phyloP scores from a whole-genome alignment of 1,140 invertebrate genomes.

The Chironomus tepperi region DNA sequence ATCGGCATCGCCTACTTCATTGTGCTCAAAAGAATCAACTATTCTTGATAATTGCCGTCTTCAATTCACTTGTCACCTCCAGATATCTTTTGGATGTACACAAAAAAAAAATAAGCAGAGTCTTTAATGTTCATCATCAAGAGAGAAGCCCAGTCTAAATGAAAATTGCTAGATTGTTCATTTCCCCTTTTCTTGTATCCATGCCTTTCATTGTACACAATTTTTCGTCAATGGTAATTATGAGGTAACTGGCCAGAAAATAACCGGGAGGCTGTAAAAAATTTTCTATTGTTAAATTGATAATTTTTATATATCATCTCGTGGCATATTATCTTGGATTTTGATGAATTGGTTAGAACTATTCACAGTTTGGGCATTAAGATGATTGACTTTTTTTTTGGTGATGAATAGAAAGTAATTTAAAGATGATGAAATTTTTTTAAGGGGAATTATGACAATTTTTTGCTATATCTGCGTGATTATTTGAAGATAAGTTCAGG shows the following conservation, averaged over 20 bases:
- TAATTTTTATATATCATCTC: neutral
- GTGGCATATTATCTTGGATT: neutral
- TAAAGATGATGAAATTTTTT: too few species aligned
- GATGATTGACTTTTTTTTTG: neutral
- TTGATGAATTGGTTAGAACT: too few species aligned
- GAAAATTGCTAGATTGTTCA: conserved; percentile 8
- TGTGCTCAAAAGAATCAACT: neutral
- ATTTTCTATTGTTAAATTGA: conserved; percentile 4
- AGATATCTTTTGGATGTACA: conserved; percentile 17
- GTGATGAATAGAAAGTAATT: too few species aligned
- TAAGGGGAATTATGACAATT: too few species aligned
- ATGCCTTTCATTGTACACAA: neutral
- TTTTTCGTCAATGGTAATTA: neutral
- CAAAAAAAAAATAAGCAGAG: neutral
- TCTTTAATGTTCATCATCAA: neutral
- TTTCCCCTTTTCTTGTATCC: neutral
- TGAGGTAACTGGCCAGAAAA: neutral
- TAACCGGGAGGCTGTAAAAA: neutral
- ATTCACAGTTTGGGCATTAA: neutral
- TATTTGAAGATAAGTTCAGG: too few species aligned
- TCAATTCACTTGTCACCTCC: conserved; percentile 18
- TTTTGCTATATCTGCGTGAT: too few species aligned
- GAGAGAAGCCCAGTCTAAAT: neutral
- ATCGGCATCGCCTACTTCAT: neutral
- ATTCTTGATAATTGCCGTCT: conserved; percentile 1